Evolutionary conservation across 2,113 vertebrate genomes (phyloP).

Genomic region (Benitochromis conjunctus): DNA sequence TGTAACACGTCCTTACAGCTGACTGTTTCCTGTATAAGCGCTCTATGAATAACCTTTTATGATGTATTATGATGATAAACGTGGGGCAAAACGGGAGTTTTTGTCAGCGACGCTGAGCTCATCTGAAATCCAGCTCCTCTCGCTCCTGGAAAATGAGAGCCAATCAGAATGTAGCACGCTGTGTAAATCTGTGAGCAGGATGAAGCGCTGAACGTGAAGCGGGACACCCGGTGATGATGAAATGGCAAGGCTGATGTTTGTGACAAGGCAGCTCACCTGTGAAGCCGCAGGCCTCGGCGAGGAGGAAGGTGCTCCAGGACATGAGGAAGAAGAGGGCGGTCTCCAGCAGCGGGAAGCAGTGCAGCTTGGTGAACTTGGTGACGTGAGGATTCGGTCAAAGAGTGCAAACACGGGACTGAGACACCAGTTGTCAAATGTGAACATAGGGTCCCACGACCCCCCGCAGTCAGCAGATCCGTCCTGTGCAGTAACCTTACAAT

Average conservation of each 20-base stretch:
- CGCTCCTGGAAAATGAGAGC: no score
- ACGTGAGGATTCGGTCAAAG: constrained; percentile 85
- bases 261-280: constrained; percentile 77
- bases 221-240: background rate
- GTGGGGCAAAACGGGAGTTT: background rate
- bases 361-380: constrained; percentile 98
- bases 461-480: background rate
- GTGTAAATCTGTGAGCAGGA: background rate
- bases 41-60: background rate
- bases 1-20: background rate
- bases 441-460: background rate
- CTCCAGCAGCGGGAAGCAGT: constrained; percentile 97
- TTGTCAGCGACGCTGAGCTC: background rate
- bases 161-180: no score
- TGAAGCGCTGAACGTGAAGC: background rate
- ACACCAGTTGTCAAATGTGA: background rate
- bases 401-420: background rate
- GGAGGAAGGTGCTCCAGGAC: constrained; percentile 98
- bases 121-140: no score
- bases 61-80: background rate
- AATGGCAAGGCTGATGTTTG: background rate
- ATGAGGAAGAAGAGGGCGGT: constrained; percentile 97
- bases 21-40: background rate
- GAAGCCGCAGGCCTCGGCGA: constrained; percentile 96
- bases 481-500: background rate